Evolutionary conservation across 1,140 invertebrate genomes (phyloP).

Genomic region (Brachionus angularis): DNA sequence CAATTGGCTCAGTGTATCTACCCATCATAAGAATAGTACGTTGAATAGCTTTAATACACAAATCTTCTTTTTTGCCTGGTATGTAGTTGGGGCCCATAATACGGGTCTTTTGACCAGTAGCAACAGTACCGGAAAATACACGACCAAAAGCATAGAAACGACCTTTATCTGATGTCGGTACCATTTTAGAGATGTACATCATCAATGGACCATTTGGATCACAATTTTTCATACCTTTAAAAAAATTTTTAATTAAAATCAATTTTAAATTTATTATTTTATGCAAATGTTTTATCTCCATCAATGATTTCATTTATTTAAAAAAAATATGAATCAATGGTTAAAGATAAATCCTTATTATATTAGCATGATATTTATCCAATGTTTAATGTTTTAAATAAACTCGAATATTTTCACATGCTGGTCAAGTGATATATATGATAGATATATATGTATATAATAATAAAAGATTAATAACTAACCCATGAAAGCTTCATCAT

Average conservation of each 20-base stretch:
- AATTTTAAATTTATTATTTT: neutral
- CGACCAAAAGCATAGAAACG: slow-evolving; percentile 99
- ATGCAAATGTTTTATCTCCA: slow-evolving; percentile 42
- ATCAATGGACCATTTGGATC: slow-evolving; percentile 93
- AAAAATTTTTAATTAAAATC: neutral
- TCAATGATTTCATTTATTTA: slow-evolving; percentile 41
- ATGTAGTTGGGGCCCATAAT: slow-evolving; percentile 87
- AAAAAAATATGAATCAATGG: slow-evolving; percentile 42
- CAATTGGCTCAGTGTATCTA: slow-evolving; percentile 96
- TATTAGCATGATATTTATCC: slow-evolving; percentile 36
- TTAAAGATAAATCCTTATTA: slow-evolving; percentile 22
- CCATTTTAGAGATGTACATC: slow-evolving; percentile 99
- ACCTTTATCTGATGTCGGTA: slow-evolving; percentile 97
- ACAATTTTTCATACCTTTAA: slow-evolving; percentile 70
- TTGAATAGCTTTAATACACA: slow-evolving; percentile 97
- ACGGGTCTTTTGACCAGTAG: slow-evolving; percentile 80
- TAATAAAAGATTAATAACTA: slow-evolving; percentile 58
- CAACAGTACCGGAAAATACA: slow-evolving; percentile 92
- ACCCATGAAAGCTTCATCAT: slow-evolving; percentile 90
- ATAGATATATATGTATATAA: too few species aligned
- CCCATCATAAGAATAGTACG: slow-evolving; percentile 99
- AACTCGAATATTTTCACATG: slow-evolving; percentile 42
- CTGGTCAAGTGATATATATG: too few species aligned
- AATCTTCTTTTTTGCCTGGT: slow-evolving; percentile 97
- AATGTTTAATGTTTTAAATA: neutral